These are phyloP conservation scores for Amblyteles armatorius DNA, from an alignment of 2,888 invertebrate genomes.

Conservation along the genomic window DNA sequence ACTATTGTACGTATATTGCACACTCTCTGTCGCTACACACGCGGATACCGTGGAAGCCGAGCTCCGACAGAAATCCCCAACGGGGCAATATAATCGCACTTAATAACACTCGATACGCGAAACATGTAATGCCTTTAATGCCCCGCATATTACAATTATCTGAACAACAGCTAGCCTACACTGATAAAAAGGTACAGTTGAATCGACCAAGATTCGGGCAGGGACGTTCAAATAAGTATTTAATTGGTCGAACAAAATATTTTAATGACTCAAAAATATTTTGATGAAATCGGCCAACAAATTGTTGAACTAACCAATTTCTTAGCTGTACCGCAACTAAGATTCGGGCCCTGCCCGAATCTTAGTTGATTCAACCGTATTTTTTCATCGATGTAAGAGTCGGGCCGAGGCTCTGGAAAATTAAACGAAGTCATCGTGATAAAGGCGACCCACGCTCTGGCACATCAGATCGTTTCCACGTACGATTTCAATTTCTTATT, in stretches of 20 bases:
- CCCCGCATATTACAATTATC: conserved; percentile 42
- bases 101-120: conserved; percentile 80
- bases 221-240: too few species aligned
- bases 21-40: background rate
- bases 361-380: too few species aligned
- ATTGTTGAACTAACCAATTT: too few species aligned
- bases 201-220: too few species aligned
- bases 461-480: conserved; percentile 55
- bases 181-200: too few species aligned
- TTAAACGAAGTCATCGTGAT: conserved; percentile 57
- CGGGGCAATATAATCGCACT: conserved; percentile 81
- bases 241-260: too few species aligned
- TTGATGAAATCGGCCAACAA: too few species aligned
- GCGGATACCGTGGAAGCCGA: conserved; percentile 45
- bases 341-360: too few species aligned
- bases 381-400: too few species aligned
- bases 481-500: conserved; percentile 2
- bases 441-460: conserved; percentile 56
- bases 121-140: conserved; percentile 80
- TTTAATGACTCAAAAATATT: too few species aligned
- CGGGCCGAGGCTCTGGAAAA: conserved; percentile 32
- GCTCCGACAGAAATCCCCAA: conserved; percentile 63
- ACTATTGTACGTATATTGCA: conserved; percentile 16
- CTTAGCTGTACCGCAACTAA: too few species aligned
- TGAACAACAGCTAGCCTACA: conserved; percentile 16